phyloP scores from a whole-genome alignment of 2,888 invertebrate genomes.

The Eupithecia pulchellata region DNA sequence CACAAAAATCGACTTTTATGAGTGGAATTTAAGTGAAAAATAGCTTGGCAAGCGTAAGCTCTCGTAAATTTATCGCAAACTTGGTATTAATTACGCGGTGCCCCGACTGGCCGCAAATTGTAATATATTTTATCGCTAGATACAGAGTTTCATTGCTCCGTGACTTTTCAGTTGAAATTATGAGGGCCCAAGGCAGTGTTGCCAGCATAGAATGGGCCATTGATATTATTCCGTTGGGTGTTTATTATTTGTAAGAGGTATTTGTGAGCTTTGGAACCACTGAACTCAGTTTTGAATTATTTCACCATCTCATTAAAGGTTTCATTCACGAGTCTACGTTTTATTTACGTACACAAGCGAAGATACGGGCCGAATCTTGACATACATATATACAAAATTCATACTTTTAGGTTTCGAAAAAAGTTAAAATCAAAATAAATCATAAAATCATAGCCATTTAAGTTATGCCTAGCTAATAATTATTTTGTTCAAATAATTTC shows the following conservation, averaged over 20 bases:
- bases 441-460: too few relatives aligned
- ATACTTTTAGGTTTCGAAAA: too few relatives aligned
- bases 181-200: background rate
- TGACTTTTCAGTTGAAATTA: slow-evolving; percentile 24
- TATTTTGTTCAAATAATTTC: too few relatives aligned
- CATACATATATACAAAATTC: too few relatives aligned
- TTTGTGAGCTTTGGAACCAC: background rate
- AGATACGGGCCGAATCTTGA: too few relatives aligned
- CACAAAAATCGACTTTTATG: slow-evolving; percentile 12
- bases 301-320: too few relatives aligned
- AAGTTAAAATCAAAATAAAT: too few relatives aligned
- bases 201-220: background rate
- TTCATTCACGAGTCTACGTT: too few relatives aligned
- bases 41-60: slow-evolving; percentile 22
- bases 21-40: slow-evolving; percentile 30
- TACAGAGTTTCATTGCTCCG: slow-evolving; percentile 43
- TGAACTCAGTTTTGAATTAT: background rate
- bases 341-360: too few relatives aligned
- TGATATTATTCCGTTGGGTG: background rate
- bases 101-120: slow-evolving; percentile 69
- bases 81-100: slow-evolving; percentile 79
- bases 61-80: slow-evolving; percentile 62
- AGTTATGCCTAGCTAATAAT: too few relatives aligned
- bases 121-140: slow-evolving; percentile 64
- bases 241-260: too few relatives aligned